Evolutionary conservation across 2,888 invertebrate genomes (phyloP).

Genomic region (Leucophora obtusa): DNA sequence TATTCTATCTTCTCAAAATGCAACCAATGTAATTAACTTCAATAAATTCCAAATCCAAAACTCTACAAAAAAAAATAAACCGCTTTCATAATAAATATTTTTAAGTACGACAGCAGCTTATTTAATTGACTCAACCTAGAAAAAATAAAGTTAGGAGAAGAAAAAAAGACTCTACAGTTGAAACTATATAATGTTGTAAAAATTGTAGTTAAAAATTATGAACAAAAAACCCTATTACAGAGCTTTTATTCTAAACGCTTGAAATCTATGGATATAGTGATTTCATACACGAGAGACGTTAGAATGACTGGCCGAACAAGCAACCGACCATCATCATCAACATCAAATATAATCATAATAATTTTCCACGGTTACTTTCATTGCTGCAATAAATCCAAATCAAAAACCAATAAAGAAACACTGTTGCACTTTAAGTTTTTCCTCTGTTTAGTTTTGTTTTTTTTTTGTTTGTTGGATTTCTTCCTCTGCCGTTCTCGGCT

Average conservation of each 20-base stretch:
- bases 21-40: slow-evolving; percentile 50
- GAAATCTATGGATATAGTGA: slow-evolving; percentile 27
- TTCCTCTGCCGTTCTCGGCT: neutral
- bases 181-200: neutral
- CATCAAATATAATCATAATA: slow-evolving; percentile 65
- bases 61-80: slow-evolving; percentile 1
- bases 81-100: slow-evolving; percentile 50
- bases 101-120: slow-evolving; percentile 59
- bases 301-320: slow-evolving; percentile 11
- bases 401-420: slow-evolving; percentile 68
- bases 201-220: neutral
- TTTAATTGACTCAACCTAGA: slow-evolving; percentile 56
- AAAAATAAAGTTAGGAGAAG: neutral
- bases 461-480: neutral
- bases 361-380: slow-evolving; percentile 68
- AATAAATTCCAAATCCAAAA: slow-evolving; percentile 40
- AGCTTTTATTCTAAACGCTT: slow-evolving; percentile 32
- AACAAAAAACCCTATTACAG: slow-evolving; percentile 10
- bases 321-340: slow-evolving; percentile 29
- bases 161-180: neutral
- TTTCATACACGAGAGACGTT: slow-evolving; percentile 11
- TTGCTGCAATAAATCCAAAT: slow-evolving; percentile 68
- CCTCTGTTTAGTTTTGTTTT: neutral
- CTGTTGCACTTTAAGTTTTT: slow-evolving; percentile 53
- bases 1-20: slow-evolving; percentile 23